Conservation (phyloP, 2,888 invertebrate species). For the Nesidiocoris tenuis region DNA sequence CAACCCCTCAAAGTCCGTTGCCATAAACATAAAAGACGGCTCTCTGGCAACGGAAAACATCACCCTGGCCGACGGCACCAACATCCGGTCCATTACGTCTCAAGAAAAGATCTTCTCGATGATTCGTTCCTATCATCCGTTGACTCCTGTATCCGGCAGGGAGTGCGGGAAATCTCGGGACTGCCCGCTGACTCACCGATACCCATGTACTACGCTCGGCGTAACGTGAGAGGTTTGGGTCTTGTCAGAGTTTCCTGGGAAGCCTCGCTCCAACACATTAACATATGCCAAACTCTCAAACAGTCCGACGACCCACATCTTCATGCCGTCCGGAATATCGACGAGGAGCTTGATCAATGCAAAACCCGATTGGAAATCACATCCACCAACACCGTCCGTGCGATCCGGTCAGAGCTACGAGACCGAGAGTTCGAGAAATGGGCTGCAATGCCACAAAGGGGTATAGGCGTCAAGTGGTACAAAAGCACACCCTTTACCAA, state of each 20-base stretch:
- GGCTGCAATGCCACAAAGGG: too few species aligned
- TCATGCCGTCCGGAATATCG: neutral
- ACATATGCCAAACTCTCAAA: neutral
- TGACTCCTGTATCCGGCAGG: neutral
- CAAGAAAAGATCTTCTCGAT: conserved; percentile 4
- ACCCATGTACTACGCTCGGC: conserved; percentile 7
- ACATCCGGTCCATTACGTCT: neutral
- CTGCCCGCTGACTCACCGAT: too few species aligned
- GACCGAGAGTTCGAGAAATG: neutral
- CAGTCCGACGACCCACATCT: neutral
- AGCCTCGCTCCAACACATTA: neutral
- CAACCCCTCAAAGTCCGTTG: neutral
- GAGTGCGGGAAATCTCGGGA: too few species aligned
- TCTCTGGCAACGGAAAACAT: neutral
- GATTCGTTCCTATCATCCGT: neutral
- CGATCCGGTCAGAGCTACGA: neutral
- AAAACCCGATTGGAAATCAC: neutral
- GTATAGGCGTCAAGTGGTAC: too few species aligned
- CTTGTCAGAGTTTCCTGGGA: conserved; percentile 11
- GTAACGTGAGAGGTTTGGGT: conserved; percentile 4
- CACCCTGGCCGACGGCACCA: neutral
- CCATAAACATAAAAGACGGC: neutral
- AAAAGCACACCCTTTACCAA: neutral
- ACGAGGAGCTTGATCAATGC: neutral
- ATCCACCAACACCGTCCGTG: neutral